These are phyloP conservation scores for Istiophorus platypterus DNA, from an alignment of 2,113 vertebrate species.

Conservation along the genomic window DNA sequence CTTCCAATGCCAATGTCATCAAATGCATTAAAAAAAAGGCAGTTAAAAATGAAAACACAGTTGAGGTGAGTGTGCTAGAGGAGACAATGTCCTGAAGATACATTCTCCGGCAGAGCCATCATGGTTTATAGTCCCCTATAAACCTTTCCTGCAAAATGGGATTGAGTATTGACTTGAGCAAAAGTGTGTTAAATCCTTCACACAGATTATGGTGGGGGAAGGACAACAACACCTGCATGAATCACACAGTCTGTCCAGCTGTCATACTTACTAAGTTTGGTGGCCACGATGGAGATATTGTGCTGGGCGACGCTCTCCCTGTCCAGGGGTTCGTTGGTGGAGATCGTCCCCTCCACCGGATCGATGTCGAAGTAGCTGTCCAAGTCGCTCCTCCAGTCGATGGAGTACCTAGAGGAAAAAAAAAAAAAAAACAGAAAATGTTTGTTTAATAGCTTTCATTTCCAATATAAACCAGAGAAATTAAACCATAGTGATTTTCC, in stretches of 20 bases:
- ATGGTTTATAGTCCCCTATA: conserved; percentile 77
- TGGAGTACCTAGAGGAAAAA: conserved; percentile 98
- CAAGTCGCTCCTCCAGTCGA: conserved; percentile 94
- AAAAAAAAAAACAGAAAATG: conserved; percentile 34
- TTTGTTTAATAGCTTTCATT: conserved; percentile 63
- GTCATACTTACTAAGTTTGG: conserved; percentile 97
- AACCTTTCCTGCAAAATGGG: conserved; percentile 75
- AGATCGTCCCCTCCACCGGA: conserved; percentile 93
- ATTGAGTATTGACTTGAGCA: conserved; percentile 77
- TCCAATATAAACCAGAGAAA: conserved; percentile 39
- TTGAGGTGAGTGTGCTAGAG: conserved; percentile 49
- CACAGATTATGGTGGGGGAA: conserved; percentile 59
- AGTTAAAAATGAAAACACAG: conserved; percentile 71
- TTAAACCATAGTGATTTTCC: conserved; percentile 45
- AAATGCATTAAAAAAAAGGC: conserved; percentile 46
- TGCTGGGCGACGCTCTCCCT: conserved; percentile 93
- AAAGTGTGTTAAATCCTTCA: conserved; percentile 76
- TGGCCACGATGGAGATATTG: conserved; percentile 95
- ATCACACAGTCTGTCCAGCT: conserved; percentile 48
- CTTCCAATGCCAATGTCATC: conserved; percentile 40
- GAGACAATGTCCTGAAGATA: conserved; percentile 70
- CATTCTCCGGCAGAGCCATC: conserved; percentile 59
- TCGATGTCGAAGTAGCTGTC: conserved; percentile 97
- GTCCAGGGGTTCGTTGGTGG: conserved; percentile 94
- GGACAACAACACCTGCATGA: conserved; percentile 49